Evolutionary conservation across 2,888 invertebrate genomes (phyloP).

Genomic region (Drosophila imparisetae): DNA sequence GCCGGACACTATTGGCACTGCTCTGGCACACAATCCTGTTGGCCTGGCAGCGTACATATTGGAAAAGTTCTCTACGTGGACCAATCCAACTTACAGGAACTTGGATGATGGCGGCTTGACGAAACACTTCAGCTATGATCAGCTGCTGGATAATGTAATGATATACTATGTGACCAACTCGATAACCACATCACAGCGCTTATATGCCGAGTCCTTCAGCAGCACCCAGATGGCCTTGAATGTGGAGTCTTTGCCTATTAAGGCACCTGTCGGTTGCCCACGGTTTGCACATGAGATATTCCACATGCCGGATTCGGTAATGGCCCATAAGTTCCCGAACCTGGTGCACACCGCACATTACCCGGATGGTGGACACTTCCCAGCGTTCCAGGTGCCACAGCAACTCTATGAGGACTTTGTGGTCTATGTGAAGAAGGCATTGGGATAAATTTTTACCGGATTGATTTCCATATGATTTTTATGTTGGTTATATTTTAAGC

Average conservation of each 20-base stretch:
- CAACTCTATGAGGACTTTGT: conserved; percentile 90
- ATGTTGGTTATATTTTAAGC: conserved; percentile 30
- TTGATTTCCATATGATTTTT: background rate
- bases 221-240: conserved; percentile 56
- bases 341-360: conserved; percentile 88
- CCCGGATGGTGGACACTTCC: conserved; percentile 93
- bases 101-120: conserved; percentile 89
- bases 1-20: conserved; percentile 92
- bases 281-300: conserved; percentile 89
- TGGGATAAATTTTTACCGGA: conserved; percentile 11
- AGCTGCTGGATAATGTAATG: conserved; percentile 90
- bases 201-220: conserved; percentile 88
- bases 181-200: conserved; percentile 89
- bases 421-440: conserved; percentile 85
- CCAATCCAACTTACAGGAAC: conserved; percentile 85
- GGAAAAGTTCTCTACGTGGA: conserved; percentile 93
- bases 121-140: conserved; percentile 86
- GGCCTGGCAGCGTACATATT: conserved; percentile 95
- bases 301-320: conserved; percentile 87
- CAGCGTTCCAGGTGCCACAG: conserved; percentile 91
- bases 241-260: conserved; percentile 86
- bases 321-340: conserved; percentile 88
- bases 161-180: conserved; percentile 91
- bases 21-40: conserved; percentile 86
- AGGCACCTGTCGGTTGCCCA: conserved; percentile 90